Conservation (phyloP, 2,888 invertebrate species). For the Hypena proboscidalis region DNA sequence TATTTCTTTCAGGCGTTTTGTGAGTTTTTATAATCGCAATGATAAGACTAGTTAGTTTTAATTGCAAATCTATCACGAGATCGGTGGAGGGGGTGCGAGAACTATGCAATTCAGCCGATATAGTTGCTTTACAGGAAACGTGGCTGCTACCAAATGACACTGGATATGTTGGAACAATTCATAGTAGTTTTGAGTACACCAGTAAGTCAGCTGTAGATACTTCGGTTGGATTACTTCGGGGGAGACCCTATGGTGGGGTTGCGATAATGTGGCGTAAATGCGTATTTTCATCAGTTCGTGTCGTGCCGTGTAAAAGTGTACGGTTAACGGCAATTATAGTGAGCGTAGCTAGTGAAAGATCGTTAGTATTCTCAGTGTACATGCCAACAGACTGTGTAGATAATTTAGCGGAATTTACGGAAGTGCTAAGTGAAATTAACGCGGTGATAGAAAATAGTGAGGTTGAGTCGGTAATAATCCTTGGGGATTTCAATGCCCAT, state of each 20-base stretch:
- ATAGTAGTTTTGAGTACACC: neutral
- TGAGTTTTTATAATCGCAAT: too few relatives aligned
- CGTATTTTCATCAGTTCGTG: neutral
- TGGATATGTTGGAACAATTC: neutral
- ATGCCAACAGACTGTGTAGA: neutral
- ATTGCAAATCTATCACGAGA: neutral
- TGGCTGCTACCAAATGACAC: neutral
- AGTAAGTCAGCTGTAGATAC: neutral
- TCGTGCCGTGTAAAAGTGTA: neutral
- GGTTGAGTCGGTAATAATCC: neutral
- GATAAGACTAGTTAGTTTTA: too few relatives aligned
- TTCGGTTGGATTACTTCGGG: neutral
- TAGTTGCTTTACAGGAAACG: slow-evolving; percentile 10
- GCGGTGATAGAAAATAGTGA: neutral
- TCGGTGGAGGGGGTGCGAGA: neutral
- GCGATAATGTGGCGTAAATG: neutral
- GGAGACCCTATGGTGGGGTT: slow-evolving; percentile 1
- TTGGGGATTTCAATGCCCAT: neutral
- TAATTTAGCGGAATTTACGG: neutral
- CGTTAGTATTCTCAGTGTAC: neutral
- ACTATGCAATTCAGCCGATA: neutral
- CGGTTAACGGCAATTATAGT: neutral
- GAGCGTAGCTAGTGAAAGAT: too few relatives aligned
- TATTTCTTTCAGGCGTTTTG: slow-evolving; percentile 17
- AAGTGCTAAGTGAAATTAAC: neutral